A percentile compares a stretch with the other conserved stretches of the same genome.
Evolutionary conservation across 2,113 vertebrate species (phyloP).

Genomic region (Microtus richardsoni): DNA sequence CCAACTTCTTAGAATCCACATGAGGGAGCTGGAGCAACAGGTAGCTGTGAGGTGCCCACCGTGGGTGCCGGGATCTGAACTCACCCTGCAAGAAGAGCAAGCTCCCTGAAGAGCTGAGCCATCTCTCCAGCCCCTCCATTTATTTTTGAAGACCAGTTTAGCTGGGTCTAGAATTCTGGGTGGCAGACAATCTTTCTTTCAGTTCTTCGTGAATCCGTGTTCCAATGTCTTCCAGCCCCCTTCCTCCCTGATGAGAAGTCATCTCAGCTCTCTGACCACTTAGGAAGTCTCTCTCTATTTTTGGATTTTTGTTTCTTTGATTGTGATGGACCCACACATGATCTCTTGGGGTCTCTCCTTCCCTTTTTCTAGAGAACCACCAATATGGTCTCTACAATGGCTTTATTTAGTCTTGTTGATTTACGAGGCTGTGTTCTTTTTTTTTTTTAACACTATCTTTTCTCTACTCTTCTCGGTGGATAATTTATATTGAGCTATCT

Average conservation of each 20-base stretch:
- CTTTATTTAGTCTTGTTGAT: neutral
- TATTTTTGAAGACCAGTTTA: neutral
- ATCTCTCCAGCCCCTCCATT: neutral
- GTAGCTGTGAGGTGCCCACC: neutral
- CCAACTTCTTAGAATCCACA: neutral
- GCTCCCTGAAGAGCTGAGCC: neutral
- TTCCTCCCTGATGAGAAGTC: neutral
- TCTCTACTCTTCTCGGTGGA: neutral
- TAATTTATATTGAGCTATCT: neutral
- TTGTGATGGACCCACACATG: neutral
- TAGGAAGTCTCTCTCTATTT: neutral
- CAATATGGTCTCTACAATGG: neutral
- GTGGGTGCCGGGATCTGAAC: neutral
- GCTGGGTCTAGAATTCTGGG: neutral
- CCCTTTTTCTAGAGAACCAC: no score
- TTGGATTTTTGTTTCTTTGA: neutral
- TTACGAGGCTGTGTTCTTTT: neutral
- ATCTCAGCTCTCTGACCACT: neutral
- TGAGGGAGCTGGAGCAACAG: neutral
- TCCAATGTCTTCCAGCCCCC: neutral
- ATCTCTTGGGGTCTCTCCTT: neutral
- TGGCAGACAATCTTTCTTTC: neutral
- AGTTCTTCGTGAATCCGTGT: neutral
- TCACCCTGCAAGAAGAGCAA: neutral
- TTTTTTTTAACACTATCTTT: neutral